Percentiles rank a stretch among this genome's conserved stretches.
These are phyloP conservation scores for Papilio gigon DNA, from an alignment of 2,888 invertebrate species.

Conservation along the genomic window DNA sequence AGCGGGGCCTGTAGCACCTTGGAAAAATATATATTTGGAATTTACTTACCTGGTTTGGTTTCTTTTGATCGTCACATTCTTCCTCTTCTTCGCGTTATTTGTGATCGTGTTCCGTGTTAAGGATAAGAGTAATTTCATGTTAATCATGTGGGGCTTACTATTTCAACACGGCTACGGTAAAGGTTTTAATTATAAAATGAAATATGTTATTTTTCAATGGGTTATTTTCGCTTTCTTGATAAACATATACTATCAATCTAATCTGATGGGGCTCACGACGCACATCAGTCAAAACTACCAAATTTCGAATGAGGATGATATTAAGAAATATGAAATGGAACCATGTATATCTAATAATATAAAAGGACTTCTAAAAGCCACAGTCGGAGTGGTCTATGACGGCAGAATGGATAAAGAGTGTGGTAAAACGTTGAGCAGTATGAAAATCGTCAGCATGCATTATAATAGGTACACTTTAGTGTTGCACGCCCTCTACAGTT, in stretches of 20 bases:
- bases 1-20: conserved; percentile 49
- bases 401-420: conserved; percentile 43
- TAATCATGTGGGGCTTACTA: conserved; percentile 54
- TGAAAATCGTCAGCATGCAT: conserved; percentile 53
- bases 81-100: conserved; percentile 50
- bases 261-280: conserved; percentile 55
- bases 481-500: conserved; percentile 52
- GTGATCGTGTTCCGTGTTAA: conserved; percentile 44
- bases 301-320: conserved; percentile 50
- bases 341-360: conserved; percentile 58
- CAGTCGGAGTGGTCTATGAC: conserved; percentile 14
- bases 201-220: conserved; percentile 56
- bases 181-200: conserved; percentile 44
- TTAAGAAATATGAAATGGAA: conserved; percentile 50
- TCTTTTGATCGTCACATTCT: conserved; percentile 48
- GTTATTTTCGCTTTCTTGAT: conserved; percentile 59
- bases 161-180: conserved; percentile 51
- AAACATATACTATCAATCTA: conserved; percentile 56
- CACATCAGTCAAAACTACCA: conserved; percentile 56
- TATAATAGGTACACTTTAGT: conserved; percentile 53
- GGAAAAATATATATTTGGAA: conserved; percentile 57
- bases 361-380: conserved; percentile 46
- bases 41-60: conserved; percentile 56
- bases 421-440: conserved; percentile 48
- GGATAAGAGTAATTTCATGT: conserved; percentile 49